Percentiles rank a stretch among this genome's conserved stretches.
Evolutionary conservation across 92 coral and sea anemone genomes (phyloP).

Genomic region (Zoanthus solanderi): DNA sequence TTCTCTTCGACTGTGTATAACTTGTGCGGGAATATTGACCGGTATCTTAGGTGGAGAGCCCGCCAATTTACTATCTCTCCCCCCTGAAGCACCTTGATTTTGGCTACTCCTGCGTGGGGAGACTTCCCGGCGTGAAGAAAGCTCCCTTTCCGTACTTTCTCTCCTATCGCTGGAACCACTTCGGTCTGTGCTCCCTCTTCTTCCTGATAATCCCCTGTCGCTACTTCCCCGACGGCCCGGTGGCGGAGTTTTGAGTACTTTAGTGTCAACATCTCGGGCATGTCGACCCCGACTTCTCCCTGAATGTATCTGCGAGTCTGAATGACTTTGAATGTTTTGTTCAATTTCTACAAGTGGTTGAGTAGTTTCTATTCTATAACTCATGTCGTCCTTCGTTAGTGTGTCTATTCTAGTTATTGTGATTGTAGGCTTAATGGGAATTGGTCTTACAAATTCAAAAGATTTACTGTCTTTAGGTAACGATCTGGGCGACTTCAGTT

Average conservation of each 20-base stretch:
- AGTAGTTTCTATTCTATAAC: constrained; percentile 69
- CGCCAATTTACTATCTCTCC: constrained; percentile 45
- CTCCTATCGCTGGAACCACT: constrained; percentile 52
- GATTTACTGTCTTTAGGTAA: constrained; percentile 84
- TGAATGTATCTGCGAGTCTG: constrained; percentile 85
- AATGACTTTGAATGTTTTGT: constrained; percentile 75
- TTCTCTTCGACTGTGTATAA: constrained; percentile 81
- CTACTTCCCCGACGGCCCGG: constrained; percentile 60
- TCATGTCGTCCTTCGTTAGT: constrained; percentile 80
- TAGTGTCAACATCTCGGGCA: constrained; percentile 33
- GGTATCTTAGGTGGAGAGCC: constrained; percentile 83
- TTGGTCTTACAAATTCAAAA: constrained; percentile 96
- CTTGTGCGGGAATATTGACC: constrained; percentile 86
- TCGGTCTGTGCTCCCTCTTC: constrained; percentile 44
- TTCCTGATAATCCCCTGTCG: constrained; percentile 33
- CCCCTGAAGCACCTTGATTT: constrained; percentile 56
- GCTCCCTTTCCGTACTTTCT: constrained; percentile 68
- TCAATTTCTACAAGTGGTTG: constrained; percentile 66
- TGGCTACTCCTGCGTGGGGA: constrained; percentile 62
- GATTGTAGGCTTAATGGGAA: constrained; percentile 87
- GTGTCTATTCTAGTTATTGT: constrained; percentile 92
- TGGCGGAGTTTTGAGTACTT: constrained; percentile 27
- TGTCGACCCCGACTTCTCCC: constrained; percentile 80
- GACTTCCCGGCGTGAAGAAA: constrained; percentile 62
- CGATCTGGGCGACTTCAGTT: constrained; percentile 77